These are phyloP conservation scores for Sarcophaga variegata DNA, from an alignment of 2,888 invertebrate genomes.

Conservation along the genomic window DNA sequence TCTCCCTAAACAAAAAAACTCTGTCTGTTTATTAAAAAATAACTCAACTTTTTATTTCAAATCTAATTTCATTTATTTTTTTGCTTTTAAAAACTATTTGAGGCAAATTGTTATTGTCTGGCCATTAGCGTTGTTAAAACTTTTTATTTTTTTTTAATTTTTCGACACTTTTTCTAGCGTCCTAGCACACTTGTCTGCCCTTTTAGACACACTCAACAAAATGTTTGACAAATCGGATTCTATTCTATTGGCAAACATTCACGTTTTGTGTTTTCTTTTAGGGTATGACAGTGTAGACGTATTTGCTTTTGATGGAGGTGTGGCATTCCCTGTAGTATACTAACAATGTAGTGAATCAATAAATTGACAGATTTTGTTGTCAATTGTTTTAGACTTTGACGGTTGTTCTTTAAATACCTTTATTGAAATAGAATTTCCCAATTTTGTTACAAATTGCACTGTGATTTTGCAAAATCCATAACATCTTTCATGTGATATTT, in stretches of 20 bases:
- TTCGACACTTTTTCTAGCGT: not conserved
- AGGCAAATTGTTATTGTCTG: constrained; percentile 62
- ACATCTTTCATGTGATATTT: no score
- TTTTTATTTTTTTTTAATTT: not conserved
- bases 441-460: not conserved
- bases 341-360: constrained; percentile 49
- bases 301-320: not conserved
- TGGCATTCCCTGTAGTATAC: constrained; percentile 1
- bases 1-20: not conserved
- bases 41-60: not conserved
- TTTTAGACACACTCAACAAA: not conserved
- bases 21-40: no score
- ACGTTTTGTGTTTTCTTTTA: not conserved
- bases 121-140: constrained; percentile 58
- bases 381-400: constrained; percentile 30
- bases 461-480: no score
- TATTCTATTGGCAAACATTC: constrained; percentile 42
- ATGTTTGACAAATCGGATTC: constrained; percentile 55
- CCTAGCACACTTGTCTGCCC: not conserved
- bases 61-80: no score
- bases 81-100: not conserved
- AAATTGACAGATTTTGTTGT: constrained; percentile 54
- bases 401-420: not conserved
- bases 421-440: not conserved
- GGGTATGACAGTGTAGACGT: not conserved